These are phyloP conservation scores for Ahaetulla prasina DNA, from an alignment of 2,113 vertebrate genomes.

Conservation along the genomic window DNA sequence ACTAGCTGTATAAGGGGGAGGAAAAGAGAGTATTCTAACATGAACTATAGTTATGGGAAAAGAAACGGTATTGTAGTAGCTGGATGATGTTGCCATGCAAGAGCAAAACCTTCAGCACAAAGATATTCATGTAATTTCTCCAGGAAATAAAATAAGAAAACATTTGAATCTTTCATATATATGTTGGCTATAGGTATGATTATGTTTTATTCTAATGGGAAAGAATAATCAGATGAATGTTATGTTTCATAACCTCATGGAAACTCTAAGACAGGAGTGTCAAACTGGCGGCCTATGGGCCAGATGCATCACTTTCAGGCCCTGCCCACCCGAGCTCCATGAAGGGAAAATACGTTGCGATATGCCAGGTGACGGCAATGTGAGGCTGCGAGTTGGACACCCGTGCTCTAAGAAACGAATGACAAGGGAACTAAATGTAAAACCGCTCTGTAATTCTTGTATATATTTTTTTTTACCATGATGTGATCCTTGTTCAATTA, in stretches of 20 bases:
- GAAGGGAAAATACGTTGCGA: too few species aligned
- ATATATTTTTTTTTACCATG: background rate
- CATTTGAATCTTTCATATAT: background rate
- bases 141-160: background rate
- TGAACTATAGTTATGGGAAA: background rate
- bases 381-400: too few species aligned
- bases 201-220: background rate
- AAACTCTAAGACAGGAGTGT: background rate
- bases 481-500: conserved; percentile 1
- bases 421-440: background rate
- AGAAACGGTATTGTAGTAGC: background rate
- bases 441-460: background rate
- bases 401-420: background rate
- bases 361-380: too few species aligned
- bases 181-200: background rate
- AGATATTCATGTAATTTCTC: background rate
- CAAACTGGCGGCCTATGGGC: too few species aligned
- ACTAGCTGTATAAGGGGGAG: background rate
- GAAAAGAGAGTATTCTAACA: background rate
- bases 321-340: too few species aligned
- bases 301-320: too few species aligned
- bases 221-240: background rate
- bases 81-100: background rate
- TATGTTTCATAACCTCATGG: background rate
- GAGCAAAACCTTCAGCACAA: background rate